phyloP scores from a whole-genome alignment of 2,888 invertebrate species.

The Drosophila crucigera region DNA sequence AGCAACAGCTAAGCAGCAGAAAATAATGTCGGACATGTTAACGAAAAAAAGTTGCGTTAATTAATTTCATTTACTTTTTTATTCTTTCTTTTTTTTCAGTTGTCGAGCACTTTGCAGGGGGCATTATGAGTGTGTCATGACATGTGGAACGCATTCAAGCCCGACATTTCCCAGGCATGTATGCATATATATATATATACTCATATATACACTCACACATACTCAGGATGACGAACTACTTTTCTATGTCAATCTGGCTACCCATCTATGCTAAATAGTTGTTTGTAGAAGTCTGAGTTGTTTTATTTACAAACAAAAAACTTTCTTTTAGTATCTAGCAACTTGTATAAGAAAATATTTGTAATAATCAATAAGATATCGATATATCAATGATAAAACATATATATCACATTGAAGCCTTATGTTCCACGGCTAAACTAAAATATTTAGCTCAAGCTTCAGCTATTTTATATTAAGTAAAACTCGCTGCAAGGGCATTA shows the following conservation, averaged over 20 bases:
- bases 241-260: not conserved
- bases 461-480: not conserved
- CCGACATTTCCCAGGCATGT: conserved; percentile 3
- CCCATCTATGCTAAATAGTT: not conserved
- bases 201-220: not conserved
- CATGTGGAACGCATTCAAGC: conserved; percentile 19
- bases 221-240: not conserved
- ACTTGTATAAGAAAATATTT: not conserved
- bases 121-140: conserved; percentile 8
- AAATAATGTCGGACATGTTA: conserved; percentile 28
- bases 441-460: not conserved
- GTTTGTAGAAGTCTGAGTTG: not conserved
- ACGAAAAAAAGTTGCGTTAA: conserved; percentile 56
- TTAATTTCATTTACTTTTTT: conserved; percentile 68
- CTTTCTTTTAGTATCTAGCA: not conserved
- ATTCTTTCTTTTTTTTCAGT: not conserved
- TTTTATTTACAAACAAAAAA: not conserved
- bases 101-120: conserved; percentile 25
- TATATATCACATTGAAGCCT: not conserved
- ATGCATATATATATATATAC: not conserved
- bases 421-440: not conserved
- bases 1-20: conserved; percentile 28
- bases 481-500: conserved; percentile 4
- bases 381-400: not conserved
- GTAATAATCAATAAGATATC: no score